Percentiles rank a stretch among this genome's conserved stretches.
phyloP scores from a whole-genome alignment of 2,113 vertebrate species.

The Phainopepla nitens region DNA sequence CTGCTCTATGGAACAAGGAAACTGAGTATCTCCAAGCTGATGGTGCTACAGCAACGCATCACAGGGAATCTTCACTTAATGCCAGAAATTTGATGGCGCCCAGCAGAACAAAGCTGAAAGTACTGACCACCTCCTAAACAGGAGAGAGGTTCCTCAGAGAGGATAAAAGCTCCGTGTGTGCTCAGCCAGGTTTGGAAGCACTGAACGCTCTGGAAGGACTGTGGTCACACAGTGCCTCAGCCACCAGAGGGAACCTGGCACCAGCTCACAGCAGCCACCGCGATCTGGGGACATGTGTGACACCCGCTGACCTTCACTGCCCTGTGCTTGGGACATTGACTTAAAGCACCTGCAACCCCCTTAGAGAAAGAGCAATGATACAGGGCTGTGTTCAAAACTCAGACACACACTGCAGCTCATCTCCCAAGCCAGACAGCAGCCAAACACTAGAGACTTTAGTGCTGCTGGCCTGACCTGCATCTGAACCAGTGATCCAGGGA shows the following conservation, averaged over 20 bases:
- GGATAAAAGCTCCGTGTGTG: background rate
- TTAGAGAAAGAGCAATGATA: fast-evolving
- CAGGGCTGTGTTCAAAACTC: background rate
- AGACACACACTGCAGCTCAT: background rate
- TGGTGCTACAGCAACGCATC: fast-evolving
- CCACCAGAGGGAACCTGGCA: constrained; percentile 49
- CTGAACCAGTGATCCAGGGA: background rate
- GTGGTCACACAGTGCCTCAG: background rate
- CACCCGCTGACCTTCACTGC: background rate
- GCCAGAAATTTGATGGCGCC: background rate
- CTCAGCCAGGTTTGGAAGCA: background rate
- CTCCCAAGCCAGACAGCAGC: background rate
- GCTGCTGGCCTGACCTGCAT: background rate
- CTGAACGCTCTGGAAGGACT: fast-evolving
- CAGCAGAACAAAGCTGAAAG: background rate
- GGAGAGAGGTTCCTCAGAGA: background rate
- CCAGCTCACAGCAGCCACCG: background rate
- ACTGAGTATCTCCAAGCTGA: background rate
- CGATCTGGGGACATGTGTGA: fast-evolving
- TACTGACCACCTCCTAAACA: background rate
- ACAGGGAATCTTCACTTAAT: background rate
- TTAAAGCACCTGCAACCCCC: background rate
- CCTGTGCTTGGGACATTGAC: fast-evolving
- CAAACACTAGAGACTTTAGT: fast-evolving
- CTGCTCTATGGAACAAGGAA: background rate